Evolutionary conservation across 2,797 vertebrate species (phyloP).

Genomic region (Heliangelus exortis): DNA sequence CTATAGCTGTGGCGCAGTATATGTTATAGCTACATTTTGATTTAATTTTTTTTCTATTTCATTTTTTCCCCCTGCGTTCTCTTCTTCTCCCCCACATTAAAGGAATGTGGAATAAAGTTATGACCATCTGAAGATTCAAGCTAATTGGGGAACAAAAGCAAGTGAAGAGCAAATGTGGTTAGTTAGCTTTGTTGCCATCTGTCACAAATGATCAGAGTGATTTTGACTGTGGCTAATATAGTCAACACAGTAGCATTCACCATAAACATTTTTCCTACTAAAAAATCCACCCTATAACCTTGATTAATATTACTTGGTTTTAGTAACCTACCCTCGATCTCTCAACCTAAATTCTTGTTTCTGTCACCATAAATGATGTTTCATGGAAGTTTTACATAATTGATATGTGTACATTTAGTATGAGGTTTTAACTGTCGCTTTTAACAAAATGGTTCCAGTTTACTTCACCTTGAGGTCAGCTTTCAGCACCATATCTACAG

Average conservation of each 20-base stretch:
- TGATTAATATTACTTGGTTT: slow-evolving; percentile 7
- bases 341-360: slow-evolving; percentile 18
- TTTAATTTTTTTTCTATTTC: neutral
- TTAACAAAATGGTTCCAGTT: slow-evolving; percentile 81
- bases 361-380: neutral
- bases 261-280: slow-evolving; percentile 18
- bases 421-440: slow-evolving; percentile 29
- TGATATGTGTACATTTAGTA: neutral
- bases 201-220: slow-evolving; percentile 62
- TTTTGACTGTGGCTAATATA: slow-evolving; percentile 45
- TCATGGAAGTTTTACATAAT: neutral
- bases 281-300: slow-evolving; percentile 8
- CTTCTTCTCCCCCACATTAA: neutral
- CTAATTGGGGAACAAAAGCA: slow-evolving; percentile 57
- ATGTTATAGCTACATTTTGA: neutral
- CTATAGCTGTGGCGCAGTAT: neutral
- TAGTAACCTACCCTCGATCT: slow-evolving; percentile 9
- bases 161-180: slow-evolving; percentile 51
- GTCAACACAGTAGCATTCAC: neutral
- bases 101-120: slow-evolving; percentile 23
- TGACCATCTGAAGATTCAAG: slow-evolving; percentile 44
- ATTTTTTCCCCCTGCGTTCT: neutral
- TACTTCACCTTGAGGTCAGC: slow-evolving; percentile 90
- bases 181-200: slow-evolving; percentile 58
- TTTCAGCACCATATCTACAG: slow-evolving; percentile 86